Evolutionary conservation across 1,140 invertebrate species (phyloP), one percentile per base, ranked within the genome.

Genomic region (Anoplolepis gracilipes): DNA sequence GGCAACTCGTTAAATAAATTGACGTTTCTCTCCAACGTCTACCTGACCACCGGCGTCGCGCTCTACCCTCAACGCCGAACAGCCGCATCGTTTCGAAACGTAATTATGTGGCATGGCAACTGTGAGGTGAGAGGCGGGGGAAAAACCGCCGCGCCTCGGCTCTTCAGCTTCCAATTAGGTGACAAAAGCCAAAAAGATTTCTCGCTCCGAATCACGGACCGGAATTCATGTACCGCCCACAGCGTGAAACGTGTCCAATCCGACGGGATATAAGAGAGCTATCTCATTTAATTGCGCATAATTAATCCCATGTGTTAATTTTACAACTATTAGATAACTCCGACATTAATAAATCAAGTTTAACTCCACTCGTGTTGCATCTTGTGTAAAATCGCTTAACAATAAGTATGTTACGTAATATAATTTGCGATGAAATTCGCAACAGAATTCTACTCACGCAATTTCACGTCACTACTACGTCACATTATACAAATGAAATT

Each of bases 1-100:
- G 72, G 69, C 46, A 78, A 65, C 75, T 89, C 86, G 59, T 90
- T 87, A 85, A 85, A 55, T 64, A 87, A 89, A 90, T 87, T 79
- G 88, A 90, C 88, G 85, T 87, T 59, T 72, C 67, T 72, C 67
- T 53, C 25, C 42, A 61, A 57, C 86, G 57, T 75, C 76, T 81
- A 82, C 62, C 76, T 86, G 88, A 28, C 87, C 87, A 89, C 88
- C 87, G 70, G 64, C 64, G 76, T 72, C 64, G 87, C 78, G 81
- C 65, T 70, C 33, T 46, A 22, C 75, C 33, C 64, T 70, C 49
- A 39, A 61, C 22, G 55, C 61, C 79, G 53, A 62, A 76, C 79
- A 46, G 30, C 39, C 30, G 33, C 22, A 28, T 49, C 77, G 64
- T 55, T 69, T 69, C 49, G 42, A 39, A 19, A 28, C 67, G 33